These are phyloP conservation scores for Embiotoca jacksoni DNA, from an alignment of 2,113 vertebrate species.

Conservation along the genomic window DNA sequence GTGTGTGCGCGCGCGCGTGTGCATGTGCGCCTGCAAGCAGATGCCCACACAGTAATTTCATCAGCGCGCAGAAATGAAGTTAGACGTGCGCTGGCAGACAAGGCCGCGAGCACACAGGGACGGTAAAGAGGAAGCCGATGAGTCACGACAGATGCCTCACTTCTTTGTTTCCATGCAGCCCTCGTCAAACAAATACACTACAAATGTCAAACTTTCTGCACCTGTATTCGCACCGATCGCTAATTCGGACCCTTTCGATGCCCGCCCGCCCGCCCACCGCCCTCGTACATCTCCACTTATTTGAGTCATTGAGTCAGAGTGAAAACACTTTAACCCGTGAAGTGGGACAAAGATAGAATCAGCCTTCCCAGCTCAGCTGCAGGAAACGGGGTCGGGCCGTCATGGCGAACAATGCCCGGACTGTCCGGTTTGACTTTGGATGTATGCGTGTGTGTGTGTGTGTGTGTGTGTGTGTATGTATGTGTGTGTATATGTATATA, in stretches of 20 bases:
- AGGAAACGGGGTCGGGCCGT: neutral
- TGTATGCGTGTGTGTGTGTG: neutral
- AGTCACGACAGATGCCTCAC: neutral
- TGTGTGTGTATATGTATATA: conserved; percentile 36
- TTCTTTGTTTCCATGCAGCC: neutral
- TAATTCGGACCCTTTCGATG: neutral
- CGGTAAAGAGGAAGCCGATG: neutral
- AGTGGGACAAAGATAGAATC: fast-evolving
- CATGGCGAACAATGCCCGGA: neutral
- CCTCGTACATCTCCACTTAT: neutral
- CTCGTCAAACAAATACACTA: neutral
- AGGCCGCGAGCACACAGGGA: conserved; percentile 18
- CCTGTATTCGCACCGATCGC: no score
- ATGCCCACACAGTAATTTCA: conserved; percentile 53
- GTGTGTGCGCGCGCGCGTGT: neutral
- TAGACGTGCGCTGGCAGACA: conserved; percentile 9
- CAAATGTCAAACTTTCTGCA: neutral
- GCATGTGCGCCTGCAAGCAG: conserved; percentile 23
- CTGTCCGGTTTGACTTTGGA: conserved; percentile 4
- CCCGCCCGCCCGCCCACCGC: neutral
- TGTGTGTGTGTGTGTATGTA: neutral
- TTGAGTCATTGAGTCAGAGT: neutral
- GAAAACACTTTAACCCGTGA: neutral
- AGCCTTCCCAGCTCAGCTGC: neutral
- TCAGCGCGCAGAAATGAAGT: conserved; percentile 54